A percentile compares a stretch with the other conserved stretches of the same genome.
phyloP scores from a whole-genome alignment of 2,797 vertebrate genomes.

The Anas georgica region DNA sequence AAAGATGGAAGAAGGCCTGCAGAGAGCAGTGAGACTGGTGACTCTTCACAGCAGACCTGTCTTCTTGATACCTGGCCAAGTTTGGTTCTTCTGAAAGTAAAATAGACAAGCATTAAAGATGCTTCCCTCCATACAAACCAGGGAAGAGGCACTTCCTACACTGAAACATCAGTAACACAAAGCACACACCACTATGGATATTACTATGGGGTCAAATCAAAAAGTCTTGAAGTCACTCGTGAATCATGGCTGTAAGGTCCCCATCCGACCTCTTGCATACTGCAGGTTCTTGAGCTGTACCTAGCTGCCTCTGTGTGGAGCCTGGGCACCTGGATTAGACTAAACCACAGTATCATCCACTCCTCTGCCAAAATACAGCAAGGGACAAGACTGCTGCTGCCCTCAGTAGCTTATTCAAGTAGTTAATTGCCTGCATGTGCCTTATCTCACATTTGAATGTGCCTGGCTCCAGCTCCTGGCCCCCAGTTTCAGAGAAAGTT shows the following conservation, averaged over 20 bases:
- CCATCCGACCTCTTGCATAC: not conserved
- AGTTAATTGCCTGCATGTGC: not conserved
- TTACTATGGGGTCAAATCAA: not conserved
- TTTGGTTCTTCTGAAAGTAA: not conserved
- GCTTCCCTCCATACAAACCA: not conserved
- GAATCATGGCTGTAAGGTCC: accelerated
- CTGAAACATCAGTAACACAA: not conserved
- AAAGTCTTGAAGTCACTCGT: not conserved
- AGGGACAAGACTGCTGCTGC: not conserved
- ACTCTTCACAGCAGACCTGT: not conserved
- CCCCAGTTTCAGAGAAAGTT: not conserved
- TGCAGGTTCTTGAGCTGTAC: accelerated
- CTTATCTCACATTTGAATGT: constrained; percentile 34
- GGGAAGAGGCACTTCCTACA: not conserved
- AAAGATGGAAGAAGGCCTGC: not conserved
- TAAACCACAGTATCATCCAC: not conserved
- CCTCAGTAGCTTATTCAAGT: not conserved
- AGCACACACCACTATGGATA: not conserved
- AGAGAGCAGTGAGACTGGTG: not conserved
- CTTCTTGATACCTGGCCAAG: not conserved
- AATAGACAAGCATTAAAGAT: not conserved
- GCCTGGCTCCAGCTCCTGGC: constrained; percentile 18
- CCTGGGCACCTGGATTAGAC: not conserved
- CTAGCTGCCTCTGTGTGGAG: not conserved
- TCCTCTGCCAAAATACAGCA: not conserved